Conservation (phyloP, 1,140 invertebrate species). For the Phenacoccus solenopsis region DNA sequence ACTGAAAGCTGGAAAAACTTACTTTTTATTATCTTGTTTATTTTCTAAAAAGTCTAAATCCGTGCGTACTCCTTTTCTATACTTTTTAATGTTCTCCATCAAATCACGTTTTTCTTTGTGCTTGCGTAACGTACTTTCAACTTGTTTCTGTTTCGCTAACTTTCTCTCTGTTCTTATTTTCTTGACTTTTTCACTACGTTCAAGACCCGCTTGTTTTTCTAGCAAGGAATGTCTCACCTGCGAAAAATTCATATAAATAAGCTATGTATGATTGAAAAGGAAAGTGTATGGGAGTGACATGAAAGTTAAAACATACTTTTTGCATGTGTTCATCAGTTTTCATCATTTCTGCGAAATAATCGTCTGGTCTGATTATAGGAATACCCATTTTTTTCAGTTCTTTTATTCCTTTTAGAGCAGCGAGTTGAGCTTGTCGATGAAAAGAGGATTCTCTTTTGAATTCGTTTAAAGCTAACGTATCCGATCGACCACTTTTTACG, state of each 20-base stretch:
- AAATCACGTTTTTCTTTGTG: conserved; percentile 63
- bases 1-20: not conserved
- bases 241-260: not conserved
- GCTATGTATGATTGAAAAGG: not conserved
- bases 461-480: conserved; percentile 76
- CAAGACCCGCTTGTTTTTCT: conserved; percentile 67
- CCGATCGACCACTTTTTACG: conserved; percentile 35
- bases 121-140: conserved; percentile 66
- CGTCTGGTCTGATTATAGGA: conserved; percentile 71
- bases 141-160: conserved; percentile 78
- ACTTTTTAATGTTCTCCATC: conserved; percentile 73
- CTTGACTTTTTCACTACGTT: conserved; percentile 75
- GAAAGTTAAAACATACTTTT: conserved; percentile 42
- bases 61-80: conserved; percentile 62
- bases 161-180: conserved; percentile 83
- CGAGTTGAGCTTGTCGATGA: conserved; percentile 80
- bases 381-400: conserved; percentile 60
- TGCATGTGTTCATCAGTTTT: conserved; percentile 97
- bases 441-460: conserved; percentile 84
- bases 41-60: conserved; percentile 70
- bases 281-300: not conserved
- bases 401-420: conserved; percentile 64
- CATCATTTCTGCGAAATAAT: conserved; percentile 99
- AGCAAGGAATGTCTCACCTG: conserved; percentile 67
- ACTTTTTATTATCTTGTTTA: not conserved